Evolutionary conservation across 2,888 invertebrate species (phyloP), one percentile per base, ranked within the genome.

Genomic region (Neria commutata): DNA sequence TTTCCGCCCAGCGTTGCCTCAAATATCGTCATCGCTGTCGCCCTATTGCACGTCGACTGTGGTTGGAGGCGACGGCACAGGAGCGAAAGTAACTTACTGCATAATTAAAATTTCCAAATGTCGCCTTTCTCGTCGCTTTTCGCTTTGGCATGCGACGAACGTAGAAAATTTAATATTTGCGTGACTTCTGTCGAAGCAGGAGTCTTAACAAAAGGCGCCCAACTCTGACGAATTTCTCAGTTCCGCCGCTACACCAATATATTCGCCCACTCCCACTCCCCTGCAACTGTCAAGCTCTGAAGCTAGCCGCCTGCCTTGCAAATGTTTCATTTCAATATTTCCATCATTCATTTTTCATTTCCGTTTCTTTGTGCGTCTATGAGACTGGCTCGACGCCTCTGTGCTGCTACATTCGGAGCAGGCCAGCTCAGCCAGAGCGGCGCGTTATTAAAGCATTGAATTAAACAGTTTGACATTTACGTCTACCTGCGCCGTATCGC

Each of bases 61-160:
- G n/a, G n/a, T n/a, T n/a, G n/a, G n/a, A n/a, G n/a, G n/a, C n/a
- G n/a, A n/a, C n/a, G n/a, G n/a, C n/a, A n/a, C n/a, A n/a, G n/a
- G n/a, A n/a, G n/a, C n/a, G 37, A n/a, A 37, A 37, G n/a, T 54
- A 58, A 45, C 34, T 49, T 55, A 10, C 21, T 56, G 56, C 34
- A 60, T 60, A 56, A 60, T 60, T 60, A 60, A 60, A 60, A 60
- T 60, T 56, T 52, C 23, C 40, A 52, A 60, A 52, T 52, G 51
- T 48, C 23, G n/a, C 14, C 34, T 17, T 45, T 49, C 21, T 54
- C 54, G 49, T 54, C 45, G 17, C 50, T 53, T 42, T n/a, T n/a
- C n/a, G n/a, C n/a, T n/a, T n/a, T n/a, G n/a, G n/a, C n/a, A n/a
- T n/a, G n/a, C n/a, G n/a, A n/a, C n/a, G n/a, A n/a, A n/a, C 53